Evolutionary conservation across 2,797 vertebrate species (phyloP).

Genomic region (Sciaenops ocellatus): DNA sequence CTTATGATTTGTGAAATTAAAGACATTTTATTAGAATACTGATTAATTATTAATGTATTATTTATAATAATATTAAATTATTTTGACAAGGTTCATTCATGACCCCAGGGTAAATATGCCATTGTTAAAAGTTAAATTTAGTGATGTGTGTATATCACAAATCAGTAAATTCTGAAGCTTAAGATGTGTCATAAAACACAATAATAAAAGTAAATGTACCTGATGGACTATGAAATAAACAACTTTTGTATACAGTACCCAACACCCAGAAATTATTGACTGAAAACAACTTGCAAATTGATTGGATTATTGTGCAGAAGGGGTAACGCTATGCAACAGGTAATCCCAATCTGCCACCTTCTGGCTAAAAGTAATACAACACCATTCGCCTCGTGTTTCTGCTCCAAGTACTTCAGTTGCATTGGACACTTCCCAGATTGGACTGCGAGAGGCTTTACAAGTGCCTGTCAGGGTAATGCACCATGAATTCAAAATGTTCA

Average conservation of each 20-base stretch:
- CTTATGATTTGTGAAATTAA: not conserved
- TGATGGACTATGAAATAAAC: not conserved
- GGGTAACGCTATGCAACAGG: constrained; percentile 1
- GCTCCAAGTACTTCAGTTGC: not conserved
- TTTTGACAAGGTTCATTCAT: not conserved
- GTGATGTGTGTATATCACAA: not conserved
- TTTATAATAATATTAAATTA: not conserved
- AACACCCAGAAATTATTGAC: not conserved
- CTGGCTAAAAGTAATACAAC: constrained; percentile 49
- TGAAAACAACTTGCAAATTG: not conserved
- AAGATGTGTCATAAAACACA: not conserved
- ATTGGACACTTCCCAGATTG: not conserved
- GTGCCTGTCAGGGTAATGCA: too few species aligned
- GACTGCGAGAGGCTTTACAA: not conserved
- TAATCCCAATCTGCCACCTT: constrained; percentile 69
- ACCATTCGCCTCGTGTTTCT: not conserved
- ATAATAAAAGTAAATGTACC: not conserved
- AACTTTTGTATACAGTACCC: not conserved
- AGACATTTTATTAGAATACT: not conserved
- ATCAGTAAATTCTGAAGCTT: not conserved
- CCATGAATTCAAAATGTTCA: not conserved
- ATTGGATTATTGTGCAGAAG: not conserved
- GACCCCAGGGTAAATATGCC: not conserved
- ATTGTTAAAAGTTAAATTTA: not conserved
- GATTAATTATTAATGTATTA: not conserved